Base-by-base conservation (phyloP, 2,113 vertebrate species). In the Hippocampus mohnikei region DNA sequence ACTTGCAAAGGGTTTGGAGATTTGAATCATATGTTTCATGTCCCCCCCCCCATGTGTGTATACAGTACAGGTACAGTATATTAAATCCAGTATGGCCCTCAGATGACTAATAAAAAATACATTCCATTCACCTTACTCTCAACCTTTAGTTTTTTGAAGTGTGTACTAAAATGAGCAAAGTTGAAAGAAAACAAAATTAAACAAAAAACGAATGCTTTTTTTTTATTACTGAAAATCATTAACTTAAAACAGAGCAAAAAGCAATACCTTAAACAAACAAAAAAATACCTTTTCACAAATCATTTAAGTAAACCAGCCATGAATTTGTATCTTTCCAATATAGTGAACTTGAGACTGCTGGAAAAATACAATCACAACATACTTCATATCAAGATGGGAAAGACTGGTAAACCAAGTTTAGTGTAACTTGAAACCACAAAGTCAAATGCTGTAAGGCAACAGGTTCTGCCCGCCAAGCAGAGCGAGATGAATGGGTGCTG, bases 401-500 rank as follows among this genome's bases (percentile, higher is more conserved):
- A 78, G 86, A 90, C 92, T 84, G 89, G 91, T 91, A 89, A 84
- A 59, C 56, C 87, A 83, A 90, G 81, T 84, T 87, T 79, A 55
- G 67, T 84, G 83, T 77, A 71, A 68, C n/a, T 79, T 80, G 1
- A 74, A 67, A 77, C 70, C 69, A 79, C 83, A 71, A 86, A 79
- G 71, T 80, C 77, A 88, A 81, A 83, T 76, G 82, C 75, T 89
- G 52, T 93, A 94, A 93, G 92, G 94, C 93, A 93, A 92, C 75
- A 74, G 78, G 77, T 86, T 75, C 63, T 80, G 74, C 79, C 78
- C 77, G 82, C 80, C 72, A 76, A 41, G 67, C 56, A 73, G 37
- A 69, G 52, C 67, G 52, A 7, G 66, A 71, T 81, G 73, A 74
- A 77, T 70, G 75, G 46, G 71, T 25, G 71, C 70, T 72, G 25